Percentiles rank a stretch among this genome's conserved stretches.
Evolutionary conservation across 2,113 vertebrate species (phyloP).

Genomic region (Nibea coibor): DNA sequence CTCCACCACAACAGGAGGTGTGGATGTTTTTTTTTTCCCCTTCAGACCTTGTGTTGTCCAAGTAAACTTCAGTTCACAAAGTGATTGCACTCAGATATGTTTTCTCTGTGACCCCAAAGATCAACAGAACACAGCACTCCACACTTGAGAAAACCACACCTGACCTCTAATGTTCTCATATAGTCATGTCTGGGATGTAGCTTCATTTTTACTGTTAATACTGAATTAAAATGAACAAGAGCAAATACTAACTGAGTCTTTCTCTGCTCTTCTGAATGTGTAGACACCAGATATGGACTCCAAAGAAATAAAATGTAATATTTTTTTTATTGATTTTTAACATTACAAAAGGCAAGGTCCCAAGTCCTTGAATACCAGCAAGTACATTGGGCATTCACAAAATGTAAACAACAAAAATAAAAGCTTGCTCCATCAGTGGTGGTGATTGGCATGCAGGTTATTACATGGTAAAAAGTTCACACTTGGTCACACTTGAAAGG

Average conservation of each 20-base stretch:
- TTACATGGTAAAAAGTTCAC: not conserved
- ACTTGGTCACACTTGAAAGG: not conserved
- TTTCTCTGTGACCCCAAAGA: too few species aligned
- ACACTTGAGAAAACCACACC: not conserved
- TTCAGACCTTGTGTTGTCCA: too few species aligned
- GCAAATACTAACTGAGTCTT: not conserved
- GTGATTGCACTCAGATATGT: too few species aligned
- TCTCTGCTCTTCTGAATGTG: not conserved
- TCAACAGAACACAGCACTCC: not conserved
- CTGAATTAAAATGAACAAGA: not conserved
- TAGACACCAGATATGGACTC: not conserved
- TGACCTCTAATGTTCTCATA: not conserved
- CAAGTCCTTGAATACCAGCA: slow-evolving; percentile 50
- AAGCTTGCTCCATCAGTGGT: not conserved
- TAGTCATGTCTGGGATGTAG: not conserved
- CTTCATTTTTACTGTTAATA: not conserved
- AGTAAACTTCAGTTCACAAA: too few species aligned
- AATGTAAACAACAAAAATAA: slow-evolving; percentile 9
- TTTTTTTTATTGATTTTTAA: not conserved
- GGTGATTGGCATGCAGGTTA: not conserved
- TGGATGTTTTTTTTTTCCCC: too few species aligned
- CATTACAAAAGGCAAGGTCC: slow-evolving; percentile 34
- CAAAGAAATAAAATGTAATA: not conserved
- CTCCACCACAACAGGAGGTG: too few species aligned
- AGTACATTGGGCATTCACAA: slow-evolving; percentile 25